phyloP scores from a whole-genome alignment of 2,888 invertebrate species.

The Ophioninae sp. region DNA sequence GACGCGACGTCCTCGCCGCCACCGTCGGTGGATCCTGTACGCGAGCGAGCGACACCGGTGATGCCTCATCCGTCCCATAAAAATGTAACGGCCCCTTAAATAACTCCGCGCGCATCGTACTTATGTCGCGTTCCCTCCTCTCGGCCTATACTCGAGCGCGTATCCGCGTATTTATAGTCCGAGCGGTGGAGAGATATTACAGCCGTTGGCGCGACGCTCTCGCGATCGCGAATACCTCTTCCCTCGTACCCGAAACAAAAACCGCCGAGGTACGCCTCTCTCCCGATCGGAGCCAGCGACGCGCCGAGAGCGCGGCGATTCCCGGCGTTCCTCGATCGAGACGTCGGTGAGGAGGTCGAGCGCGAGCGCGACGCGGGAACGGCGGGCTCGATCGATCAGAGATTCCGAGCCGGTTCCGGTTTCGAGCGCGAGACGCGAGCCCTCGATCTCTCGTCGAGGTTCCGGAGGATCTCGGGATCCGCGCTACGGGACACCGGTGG shows the following conservation, averaged over 20 bases:
- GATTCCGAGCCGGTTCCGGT: conserved; percentile 43
- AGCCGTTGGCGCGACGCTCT: conserved; percentile 12
- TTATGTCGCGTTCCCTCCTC: conserved; percentile 68
- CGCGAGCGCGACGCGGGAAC: neutral
- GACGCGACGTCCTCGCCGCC: conserved; percentile 39
- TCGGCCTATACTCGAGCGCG: neutral
- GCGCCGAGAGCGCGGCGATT: too few species aligned
- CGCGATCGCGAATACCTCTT: conserved; percentile 6
- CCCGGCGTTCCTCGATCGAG: too few species aligned
- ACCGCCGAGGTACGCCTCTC: too few species aligned
- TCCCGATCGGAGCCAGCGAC: too few species aligned
- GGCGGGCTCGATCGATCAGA: conserved; percentile 27
- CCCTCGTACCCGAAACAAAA: too few species aligned
- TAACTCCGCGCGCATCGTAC: conserved; percentile 72
- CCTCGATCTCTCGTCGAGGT: conserved; percentile 50
- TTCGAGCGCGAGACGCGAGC: conserved; percentile 52
- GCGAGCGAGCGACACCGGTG: conserved; percentile 63
- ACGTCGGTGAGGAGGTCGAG: too few species aligned
- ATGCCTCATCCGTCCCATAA: conserved; percentile 75
- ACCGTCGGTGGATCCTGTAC: conserved; percentile 28
- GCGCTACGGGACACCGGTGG: conserved; percentile 18
- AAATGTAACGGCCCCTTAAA: conserved; percentile 76
- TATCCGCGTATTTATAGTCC: conserved; percentile 30
- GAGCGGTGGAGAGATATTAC: conserved; percentile 20
- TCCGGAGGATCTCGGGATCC: neutral